Percentiles rank a stretch among this genome's conserved stretches.
Conservation (phyloP, 2,113 vertebrate species). For the Sprattus sprattus region DNA sequence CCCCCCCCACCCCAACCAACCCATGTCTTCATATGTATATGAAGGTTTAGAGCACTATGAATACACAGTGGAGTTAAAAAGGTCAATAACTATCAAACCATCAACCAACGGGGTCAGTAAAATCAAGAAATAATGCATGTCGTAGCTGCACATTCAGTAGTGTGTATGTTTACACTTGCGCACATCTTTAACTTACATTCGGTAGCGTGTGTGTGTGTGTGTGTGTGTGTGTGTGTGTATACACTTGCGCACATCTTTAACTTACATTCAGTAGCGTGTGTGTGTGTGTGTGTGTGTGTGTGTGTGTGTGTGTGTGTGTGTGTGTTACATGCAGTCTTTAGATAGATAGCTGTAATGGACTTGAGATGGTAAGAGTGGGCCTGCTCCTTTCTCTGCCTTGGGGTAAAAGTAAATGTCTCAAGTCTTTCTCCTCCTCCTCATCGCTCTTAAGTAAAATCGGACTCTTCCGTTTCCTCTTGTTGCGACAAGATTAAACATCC, state of each 20-base stretch:
- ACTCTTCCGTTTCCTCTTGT: conserved; percentile 30
- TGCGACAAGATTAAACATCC: conserved; percentile 37
- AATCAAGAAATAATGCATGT: too few relatives aligned
- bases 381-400: not conserved
- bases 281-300: conserved; percentile 20
- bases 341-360: not conserved
- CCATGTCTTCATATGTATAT: not conserved
- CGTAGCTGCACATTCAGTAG: too few relatives aligned
- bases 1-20: not conserved
- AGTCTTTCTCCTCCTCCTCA: not conserved
- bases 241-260: not conserved
- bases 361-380: not conserved
- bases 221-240: not conserved
- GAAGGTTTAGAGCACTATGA: not conserved
- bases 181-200: conserved; percentile 17
- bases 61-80: not conserved
- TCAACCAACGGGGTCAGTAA: not conserved
- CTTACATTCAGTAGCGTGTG: not conserved
- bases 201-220: not conserved
- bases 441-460: conserved; percentile 41
- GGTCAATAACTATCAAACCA: not conserved
- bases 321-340: not conserved
- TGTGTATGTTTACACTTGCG: too few relatives aligned
- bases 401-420: not conserved
- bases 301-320: not conserved